These are phyloP conservation scores for Adelosebastes latens DNA, from an alignment of 2,797 vertebrate genomes.

Conservation along the genomic window DNA sequence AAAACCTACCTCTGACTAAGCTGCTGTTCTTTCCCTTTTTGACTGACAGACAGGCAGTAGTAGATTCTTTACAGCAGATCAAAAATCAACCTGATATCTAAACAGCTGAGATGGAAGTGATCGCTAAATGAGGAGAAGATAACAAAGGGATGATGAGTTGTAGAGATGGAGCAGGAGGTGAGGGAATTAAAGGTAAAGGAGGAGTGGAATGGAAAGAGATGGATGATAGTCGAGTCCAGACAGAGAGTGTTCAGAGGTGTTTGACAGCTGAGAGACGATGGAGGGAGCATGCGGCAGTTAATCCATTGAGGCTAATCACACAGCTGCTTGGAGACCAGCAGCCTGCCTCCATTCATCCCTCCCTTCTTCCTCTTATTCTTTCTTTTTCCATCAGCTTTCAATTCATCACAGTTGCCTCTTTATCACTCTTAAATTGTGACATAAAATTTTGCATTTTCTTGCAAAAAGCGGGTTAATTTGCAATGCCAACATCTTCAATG, in stretches of 20 bases:
- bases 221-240: not conserved
- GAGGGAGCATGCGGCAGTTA: slow-evolving; percentile 20
- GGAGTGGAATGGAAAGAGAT: not conserved
- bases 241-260: slow-evolving; percentile 9
- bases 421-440: not conserved
- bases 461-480: not conserved
- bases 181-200: not conserved
- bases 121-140: not conserved
- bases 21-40: not conserved
- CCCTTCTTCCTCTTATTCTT: not conserved
- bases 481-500: not conserved
- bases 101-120: not conserved
- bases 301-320: slow-evolving; percentile 55
- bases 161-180: not conserved
- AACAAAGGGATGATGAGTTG: slow-evolving; percentile 1
- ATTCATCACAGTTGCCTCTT: not conserved
- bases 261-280: slow-evolving; percentile 9
- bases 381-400: not conserved
- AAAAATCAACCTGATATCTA: not conserved
- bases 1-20: not conserved
- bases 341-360: slow-evolving; percentile 9
- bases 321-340: slow-evolving; percentile 38
- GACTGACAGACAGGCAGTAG: too few species aligned
- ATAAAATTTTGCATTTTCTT: not conserved
- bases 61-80: slow-evolving; percentile 1